phyloP scores from a whole-genome alignment of 2,113 vertebrate species.

The Archilochus colubris region DNA sequence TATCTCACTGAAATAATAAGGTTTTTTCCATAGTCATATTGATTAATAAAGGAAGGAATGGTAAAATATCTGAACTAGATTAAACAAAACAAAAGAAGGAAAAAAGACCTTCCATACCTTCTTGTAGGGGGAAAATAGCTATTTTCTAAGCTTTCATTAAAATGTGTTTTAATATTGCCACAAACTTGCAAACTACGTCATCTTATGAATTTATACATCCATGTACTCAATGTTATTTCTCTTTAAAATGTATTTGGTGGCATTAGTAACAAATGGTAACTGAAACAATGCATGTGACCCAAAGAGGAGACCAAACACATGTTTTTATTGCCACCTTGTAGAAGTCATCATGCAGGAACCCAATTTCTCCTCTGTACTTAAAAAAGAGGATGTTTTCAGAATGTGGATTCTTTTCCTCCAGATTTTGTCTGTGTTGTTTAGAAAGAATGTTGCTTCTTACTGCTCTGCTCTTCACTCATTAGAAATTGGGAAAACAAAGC shows the following conservation, averaged over 20 bases:
- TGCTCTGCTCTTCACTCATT: background rate
- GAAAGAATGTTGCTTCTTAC: background rate
- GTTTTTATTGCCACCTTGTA: background rate
- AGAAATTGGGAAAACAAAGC: background rate
- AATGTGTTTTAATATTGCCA: background rate
- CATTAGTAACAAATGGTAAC: background rate
- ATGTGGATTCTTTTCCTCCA: background rate
- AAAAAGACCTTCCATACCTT: background rate
- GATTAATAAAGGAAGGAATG: conserved; percentile 11
- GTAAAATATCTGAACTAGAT: background rate
- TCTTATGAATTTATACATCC: background rate
- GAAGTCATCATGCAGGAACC: background rate
- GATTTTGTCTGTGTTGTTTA: background rate
- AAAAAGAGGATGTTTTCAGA: background rate
- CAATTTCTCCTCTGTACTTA: background rate
- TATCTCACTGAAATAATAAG: conserved; percentile 21
- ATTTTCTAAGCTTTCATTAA: background rate
- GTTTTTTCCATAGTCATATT: background rate
- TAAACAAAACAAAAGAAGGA: background rate
- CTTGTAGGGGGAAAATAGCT: background rate
- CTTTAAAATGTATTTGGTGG: background rate
- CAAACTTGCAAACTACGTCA: background rate
- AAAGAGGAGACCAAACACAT: background rate
- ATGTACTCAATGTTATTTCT: background rate
- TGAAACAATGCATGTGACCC: background rate